phyloP scores from a whole-genome alignment of 2,113 vertebrate species.

The Redunca redunca region DNA sequence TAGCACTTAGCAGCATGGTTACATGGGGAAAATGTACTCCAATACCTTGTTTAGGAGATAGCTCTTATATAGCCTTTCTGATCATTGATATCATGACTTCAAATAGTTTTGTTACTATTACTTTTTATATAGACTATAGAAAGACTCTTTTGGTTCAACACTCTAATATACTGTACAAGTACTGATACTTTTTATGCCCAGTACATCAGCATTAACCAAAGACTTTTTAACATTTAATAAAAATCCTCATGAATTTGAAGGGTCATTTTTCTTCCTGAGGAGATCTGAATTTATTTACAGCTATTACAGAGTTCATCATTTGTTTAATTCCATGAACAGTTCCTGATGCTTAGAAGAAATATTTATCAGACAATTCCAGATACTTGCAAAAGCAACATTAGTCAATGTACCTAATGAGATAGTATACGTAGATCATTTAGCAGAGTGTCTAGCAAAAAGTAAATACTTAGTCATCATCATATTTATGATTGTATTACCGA shows the following conservation, averaged over 20 bases:
- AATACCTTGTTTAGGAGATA: neutral
- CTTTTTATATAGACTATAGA: neutral
- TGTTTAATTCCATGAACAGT: neutral
- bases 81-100: neutral
- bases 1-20: neutral
- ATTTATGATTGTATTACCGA: neutral
- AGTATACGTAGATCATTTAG: neutral
- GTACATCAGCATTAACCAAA: neutral
- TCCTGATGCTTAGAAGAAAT: neutral
- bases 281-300: neutral
- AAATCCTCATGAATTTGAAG: neutral
- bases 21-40: neutral
- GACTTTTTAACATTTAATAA: neutral
- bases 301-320: neutral
- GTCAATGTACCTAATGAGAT: neutral
- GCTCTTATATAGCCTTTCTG: neutral
- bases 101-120: neutral
- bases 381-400: neutral
- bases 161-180: neutral
- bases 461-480: neutral
- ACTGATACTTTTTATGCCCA: neutral
- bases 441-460: neutral
- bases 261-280: neutral
- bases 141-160: neutral
- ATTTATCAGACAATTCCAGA: neutral